phyloP scores from a whole-genome alignment of 2,888 invertebrate species.

The Pediacus dermestoides region DNA sequence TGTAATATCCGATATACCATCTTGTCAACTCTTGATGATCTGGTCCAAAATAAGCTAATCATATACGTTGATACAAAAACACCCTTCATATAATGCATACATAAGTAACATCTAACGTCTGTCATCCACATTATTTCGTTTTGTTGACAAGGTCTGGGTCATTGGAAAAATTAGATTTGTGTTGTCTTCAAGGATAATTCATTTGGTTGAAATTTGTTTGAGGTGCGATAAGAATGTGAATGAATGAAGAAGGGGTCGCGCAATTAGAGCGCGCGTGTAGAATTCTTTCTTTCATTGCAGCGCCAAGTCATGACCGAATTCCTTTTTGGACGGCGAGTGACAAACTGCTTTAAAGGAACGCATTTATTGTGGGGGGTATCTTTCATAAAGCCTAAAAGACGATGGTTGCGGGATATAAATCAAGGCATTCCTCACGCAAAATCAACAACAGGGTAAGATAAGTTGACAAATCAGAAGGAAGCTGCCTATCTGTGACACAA shows the following conservation, averaged over 20 bases:
- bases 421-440: conserved; percentile 35
- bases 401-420: conserved; percentile 31
- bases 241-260: conserved; percentile 32
- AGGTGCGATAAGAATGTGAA: conserved; percentile 35
- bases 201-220: conserved; percentile 36
- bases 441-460: conserved; percentile 45
- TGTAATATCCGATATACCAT: conserved; percentile 17
- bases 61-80: conserved; percentile 34
- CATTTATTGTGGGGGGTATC: conserved; percentile 33
- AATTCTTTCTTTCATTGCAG: conserved; percentile 38
- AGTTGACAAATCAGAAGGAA: conserved; percentile 45
- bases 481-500: conserved; percentile 38
- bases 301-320: conserved; percentile 34
- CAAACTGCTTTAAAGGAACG: conserved; percentile 34
- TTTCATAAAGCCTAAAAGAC: conserved; percentile 25
- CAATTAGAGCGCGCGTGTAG: conserved; percentile 40
- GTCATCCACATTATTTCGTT: too few species aligned
- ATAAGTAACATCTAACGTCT: conserved; percentile 16
- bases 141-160: too few species aligned
- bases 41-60: conserved; percentile 36
- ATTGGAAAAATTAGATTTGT: too few species aligned
- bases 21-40: conserved; percentile 34
- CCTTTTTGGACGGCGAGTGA: conserved; percentile 32
- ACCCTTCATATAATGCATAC: conserved; percentile 32
- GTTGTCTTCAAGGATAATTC: conserved; percentile 30